Evolutionary conservation across 2,113 vertebrate genomes (phyloP).

Genomic region (Climacteris rufus): DNA sequence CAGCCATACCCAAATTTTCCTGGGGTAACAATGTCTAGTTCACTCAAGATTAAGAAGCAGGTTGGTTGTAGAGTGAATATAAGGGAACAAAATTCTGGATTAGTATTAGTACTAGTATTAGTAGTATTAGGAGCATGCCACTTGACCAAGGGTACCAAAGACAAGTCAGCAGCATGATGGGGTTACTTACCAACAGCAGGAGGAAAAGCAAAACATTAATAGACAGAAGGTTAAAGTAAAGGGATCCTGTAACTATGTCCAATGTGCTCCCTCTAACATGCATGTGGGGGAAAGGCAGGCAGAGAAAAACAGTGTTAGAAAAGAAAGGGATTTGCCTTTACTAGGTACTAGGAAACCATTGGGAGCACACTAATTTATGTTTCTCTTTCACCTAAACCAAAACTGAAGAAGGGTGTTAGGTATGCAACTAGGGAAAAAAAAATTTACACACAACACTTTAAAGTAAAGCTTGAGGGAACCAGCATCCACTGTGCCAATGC

Average conservation of each 20-base stretch:
- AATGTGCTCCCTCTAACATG: not conserved
- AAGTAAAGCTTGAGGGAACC: not conserved
- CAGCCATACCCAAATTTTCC: not conserved
- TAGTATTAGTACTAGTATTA: not conserved
- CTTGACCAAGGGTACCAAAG: not conserved
- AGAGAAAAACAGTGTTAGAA: not conserved
- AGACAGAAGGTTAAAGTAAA: not conserved
- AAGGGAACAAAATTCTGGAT: not conserved
- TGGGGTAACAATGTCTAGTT: not conserved
- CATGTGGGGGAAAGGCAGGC: not conserved
- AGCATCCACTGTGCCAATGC: not conserved
- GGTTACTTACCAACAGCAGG: not conserved
- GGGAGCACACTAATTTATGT: not conserved
- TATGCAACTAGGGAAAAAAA: not conserved
- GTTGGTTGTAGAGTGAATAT: not conserved
- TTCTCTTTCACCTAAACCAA: not conserved
- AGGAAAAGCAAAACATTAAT: not conserved
- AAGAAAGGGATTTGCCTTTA: not conserved
- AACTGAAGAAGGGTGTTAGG: not conserved
- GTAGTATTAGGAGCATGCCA: not conserved
- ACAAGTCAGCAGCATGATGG: not conserved
- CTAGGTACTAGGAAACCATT: not conserved
- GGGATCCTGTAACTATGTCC: not conserved
- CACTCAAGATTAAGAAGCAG: not conserved
- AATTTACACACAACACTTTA: not conserved